phyloP scores from a whole-genome alignment of 1,140 invertebrate species.

The Trichonephila clavipes region DNA sequence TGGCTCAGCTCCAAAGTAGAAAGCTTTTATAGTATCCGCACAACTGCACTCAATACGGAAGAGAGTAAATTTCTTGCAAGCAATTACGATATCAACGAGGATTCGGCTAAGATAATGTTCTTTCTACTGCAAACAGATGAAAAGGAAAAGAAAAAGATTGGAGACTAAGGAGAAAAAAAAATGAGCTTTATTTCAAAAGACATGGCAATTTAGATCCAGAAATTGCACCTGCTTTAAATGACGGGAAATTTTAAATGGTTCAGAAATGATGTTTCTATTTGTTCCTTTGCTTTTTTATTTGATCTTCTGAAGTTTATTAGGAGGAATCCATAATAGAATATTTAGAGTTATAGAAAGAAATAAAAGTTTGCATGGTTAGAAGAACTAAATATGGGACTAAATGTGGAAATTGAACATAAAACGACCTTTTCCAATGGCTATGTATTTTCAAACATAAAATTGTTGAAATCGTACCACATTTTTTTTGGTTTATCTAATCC shows the following conservation, averaged over 20 bases:
- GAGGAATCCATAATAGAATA: neutral
- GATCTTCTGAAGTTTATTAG: neutral
- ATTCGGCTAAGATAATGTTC: conserved; percentile 25
- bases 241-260: conserved; percentile 37
- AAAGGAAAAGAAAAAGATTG: neutral
- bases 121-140: conserved; percentile 2
- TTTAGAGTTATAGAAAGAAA: neutral
- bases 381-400: too few species aligned
- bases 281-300: neutral
- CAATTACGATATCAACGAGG: conserved; percentile 58
- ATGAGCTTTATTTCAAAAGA: conserved; percentile 35
- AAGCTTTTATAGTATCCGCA: conserved; percentile 36
- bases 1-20: conserved; percentile 36
- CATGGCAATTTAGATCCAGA: conserved; percentile 22
- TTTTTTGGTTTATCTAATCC: too few species aligned
- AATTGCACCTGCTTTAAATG: conserved; percentile 61
- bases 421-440: too few species aligned
- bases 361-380: neutral
- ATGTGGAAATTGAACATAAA: neutral
- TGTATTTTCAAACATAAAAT: too few species aligned
- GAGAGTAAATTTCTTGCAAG: conserved; percentile 50
- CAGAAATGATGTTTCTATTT: conserved; percentile 7
- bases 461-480: too few species aligned
- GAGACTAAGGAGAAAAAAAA: neutral
- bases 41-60: neutral